phyloP scores from a whole-genome alignment of 2,797 vertebrate species.

The Acestrorhynchus altus region DNA sequence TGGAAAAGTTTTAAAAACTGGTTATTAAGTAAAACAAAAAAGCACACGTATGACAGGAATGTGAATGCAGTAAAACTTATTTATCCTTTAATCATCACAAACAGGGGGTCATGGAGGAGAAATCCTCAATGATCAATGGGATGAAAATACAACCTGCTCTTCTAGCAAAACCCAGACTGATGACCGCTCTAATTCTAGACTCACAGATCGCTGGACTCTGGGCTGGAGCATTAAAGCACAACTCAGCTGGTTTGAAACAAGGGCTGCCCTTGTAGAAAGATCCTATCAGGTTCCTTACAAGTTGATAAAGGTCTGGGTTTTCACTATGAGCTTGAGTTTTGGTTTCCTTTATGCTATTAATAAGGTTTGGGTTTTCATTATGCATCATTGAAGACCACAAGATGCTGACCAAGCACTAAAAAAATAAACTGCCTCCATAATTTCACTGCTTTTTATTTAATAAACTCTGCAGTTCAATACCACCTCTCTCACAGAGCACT shows the following conservation, averaged over 20 bases:
- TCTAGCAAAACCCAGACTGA: neutral
- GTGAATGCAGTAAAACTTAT: constrained; percentile 38
- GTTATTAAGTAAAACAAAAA: constrained; percentile 57
- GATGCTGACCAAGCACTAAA: too few species aligned
- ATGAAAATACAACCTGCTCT: neutral
- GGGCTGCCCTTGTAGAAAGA: neutral
- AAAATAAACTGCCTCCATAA: neutral
- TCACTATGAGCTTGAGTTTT: neutral
- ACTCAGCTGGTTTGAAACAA: neutral
- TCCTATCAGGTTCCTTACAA: neutral
- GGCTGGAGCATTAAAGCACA: neutral
- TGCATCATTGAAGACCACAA: neutral
- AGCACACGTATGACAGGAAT: constrained; percentile 46
- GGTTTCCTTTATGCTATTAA: neutral
- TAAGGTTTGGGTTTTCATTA: neutral
- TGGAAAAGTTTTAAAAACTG: constrained; percentile 34
- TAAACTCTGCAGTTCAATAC: neutral
- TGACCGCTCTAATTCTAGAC: neutral
- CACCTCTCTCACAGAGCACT: neutral
- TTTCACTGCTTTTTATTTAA: neutral
- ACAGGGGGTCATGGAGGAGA: neutral
- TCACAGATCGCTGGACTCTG: neutral
- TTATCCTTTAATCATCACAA: constrained; percentile 25
- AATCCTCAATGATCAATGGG: neutral
- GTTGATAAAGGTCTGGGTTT: neutral